These are phyloP conservation scores for Dasyprocta punctata DNA, from an alignment of 2,113 vertebrate species.

Conservation along the genomic window DNA sequence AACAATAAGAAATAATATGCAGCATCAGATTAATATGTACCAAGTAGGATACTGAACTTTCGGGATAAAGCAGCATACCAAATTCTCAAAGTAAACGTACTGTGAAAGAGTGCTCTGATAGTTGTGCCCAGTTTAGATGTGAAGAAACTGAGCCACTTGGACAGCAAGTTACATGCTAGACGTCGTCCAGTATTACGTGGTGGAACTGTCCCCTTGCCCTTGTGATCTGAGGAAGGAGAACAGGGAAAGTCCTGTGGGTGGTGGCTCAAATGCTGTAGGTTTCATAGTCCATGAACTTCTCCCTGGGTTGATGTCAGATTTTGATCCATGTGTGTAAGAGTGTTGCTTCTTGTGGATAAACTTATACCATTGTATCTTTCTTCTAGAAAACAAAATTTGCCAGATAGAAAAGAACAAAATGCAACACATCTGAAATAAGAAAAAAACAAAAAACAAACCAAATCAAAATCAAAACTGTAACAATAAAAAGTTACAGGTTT, in stretches of 20 bases:
- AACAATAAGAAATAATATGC: background rate
- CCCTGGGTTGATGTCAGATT: background rate
- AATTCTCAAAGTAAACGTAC: background rate
- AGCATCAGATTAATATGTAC: background rate
- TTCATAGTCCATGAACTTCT: background rate
- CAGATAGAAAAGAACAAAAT: background rate
- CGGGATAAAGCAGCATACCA: background rate
- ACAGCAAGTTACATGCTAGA: background rate
- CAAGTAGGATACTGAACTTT: background rate
- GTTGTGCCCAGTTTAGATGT: background rate
- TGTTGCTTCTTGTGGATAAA: background rate
- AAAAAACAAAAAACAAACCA: background rate
- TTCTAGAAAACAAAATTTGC: background rate
- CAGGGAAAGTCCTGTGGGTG: background rate
- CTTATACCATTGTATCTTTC: background rate
- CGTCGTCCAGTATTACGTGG: background rate
- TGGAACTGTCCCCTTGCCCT: background rate
- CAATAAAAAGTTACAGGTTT: background rate
- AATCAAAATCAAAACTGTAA: background rate
- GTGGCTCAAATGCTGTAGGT: background rate
- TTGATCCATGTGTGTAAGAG: too few relatives aligned
- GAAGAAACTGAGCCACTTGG: background rate
- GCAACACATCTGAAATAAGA: background rate
- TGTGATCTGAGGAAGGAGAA: background rate
- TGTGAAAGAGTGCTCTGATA: too few relatives aligned